These are phyloP conservation scores for Thaumetopoea pityocampa DNA, from an alignment of 1,140 invertebrate genomes.

Conservation along the genomic window DNA sequence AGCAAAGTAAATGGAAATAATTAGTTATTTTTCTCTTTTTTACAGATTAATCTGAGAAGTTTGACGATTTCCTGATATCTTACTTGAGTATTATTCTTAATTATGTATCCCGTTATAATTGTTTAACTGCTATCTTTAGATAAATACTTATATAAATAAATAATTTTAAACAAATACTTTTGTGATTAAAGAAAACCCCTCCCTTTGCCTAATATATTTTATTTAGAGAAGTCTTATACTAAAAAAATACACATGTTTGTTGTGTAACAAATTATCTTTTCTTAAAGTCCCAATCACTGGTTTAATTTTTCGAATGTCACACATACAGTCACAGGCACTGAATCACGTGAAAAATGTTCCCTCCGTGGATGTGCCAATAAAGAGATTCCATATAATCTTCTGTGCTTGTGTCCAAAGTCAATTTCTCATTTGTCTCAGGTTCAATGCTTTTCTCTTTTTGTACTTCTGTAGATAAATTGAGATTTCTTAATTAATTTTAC, in stretches of 20 bases:
- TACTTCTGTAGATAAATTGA: slow-evolving; percentile 72
- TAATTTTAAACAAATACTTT: slow-evolving; percentile 42
- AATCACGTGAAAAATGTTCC: slow-evolving; percentile 67
- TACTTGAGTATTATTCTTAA: slow-evolving; percentile 25
- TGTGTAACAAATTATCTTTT: slow-evolving; percentile 24
- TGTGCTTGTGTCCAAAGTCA: slow-evolving; percentile 40
- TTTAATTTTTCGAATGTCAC: slow-evolving; percentile 40
- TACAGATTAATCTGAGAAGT: slow-evolving; percentile 56
- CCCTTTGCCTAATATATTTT: slow-evolving; percentile 53
- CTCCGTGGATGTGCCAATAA: slow-evolving; percentile 73
- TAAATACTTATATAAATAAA: slow-evolving; percentile 51
- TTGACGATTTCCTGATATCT: slow-evolving; percentile 24
- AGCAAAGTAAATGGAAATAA: slow-evolving; percentile 59
- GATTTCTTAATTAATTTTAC: slow-evolving; percentile 54
- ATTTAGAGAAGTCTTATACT: slow-evolving; percentile 44
- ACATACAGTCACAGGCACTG: slow-evolving; percentile 41
- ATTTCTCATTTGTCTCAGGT: slow-evolving; percentile 66
- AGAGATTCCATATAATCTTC: slow-evolving; percentile 68
- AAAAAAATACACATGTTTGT: slow-evolving; percentile 23
- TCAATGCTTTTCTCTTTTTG: slow-evolving; percentile 61
- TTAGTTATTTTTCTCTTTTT: slow-evolving; percentile 47
- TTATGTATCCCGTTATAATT: slow-evolving; percentile 28
- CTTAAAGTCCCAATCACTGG: slow-evolving; percentile 40
- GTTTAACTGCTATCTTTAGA: slow-evolving; percentile 33
- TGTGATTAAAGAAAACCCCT: slow-evolving; percentile 56